A percentile compares a stretch with the other conserved stretches of the same genome.
Evolutionary conservation across 2,797 vertebrate species (phyloP).

Genomic region (Ceyx erithaca): DNA sequence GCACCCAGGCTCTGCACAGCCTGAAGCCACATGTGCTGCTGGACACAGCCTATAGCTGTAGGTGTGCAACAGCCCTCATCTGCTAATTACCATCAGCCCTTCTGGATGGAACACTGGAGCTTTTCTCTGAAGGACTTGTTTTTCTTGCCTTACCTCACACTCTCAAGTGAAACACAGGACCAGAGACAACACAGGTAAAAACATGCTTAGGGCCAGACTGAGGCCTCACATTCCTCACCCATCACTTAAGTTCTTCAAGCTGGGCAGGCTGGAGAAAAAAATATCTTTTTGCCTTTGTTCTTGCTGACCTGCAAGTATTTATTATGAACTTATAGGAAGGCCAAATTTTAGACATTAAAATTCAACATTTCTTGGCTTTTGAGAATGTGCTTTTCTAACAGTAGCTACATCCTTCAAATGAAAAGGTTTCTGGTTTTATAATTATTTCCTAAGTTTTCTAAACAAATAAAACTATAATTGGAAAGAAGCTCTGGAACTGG

Average conservation of each 20-base stretch:
- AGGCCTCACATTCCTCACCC: not conserved
- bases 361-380: not conserved
- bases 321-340: accelerated
- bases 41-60: not conserved
- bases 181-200: not conserved
- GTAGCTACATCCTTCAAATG: not conserved
- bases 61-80: accelerated
- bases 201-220: not conserved
- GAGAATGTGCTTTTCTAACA: not conserved
- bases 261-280: not conserved
- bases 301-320: not conserved
- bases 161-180: not conserved
- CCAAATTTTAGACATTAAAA: not conserved
- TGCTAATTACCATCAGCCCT: not conserved
- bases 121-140: not conserved
- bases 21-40: accelerated
- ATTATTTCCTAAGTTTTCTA: not conserved
- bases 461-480: not conserved
- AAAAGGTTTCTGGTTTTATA: not conserved
- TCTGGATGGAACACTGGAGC: not conserved
- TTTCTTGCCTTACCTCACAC: not conserved
- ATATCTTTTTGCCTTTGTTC: not conserved
- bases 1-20: not conserved
- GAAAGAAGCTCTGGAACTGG: not conserved
- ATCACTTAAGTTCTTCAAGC: not conserved